Evolutionary conservation across 2,888 invertebrate species (phyloP), one percentile per base, ranked within the genome.

Genomic region (Ochlodes sylvanus): DNA sequence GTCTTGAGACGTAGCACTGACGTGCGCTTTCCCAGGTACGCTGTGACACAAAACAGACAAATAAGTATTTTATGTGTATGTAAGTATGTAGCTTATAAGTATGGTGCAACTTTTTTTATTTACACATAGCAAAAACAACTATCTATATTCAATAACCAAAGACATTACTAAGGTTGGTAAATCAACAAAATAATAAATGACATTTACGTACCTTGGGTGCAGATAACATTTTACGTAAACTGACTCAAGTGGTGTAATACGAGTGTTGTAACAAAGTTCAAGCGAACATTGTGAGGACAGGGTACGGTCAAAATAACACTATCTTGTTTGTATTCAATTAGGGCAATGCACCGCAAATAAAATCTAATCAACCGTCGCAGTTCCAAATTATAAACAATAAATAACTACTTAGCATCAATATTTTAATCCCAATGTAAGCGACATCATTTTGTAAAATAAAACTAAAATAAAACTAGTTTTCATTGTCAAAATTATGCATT

Each of bases 1-100:
- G 98, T 98, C 79, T 96, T 95, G 74, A 97, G 83, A 47, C 97
- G 95, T 38, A 96, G 88, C 38, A 95, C 94, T 0, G 97, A 97
- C 4, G 96, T 96, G 68, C 94, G 95, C 83, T 97, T 97, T 21
- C 97, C 97, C 80, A 97, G 86, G 86, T 95, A 96, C 6, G 95
- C 96, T 95, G 81, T 38, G 52, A 0, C 15, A 44, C 10, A 61
- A 34, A 27, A 21, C 14, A 0, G 32, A 27, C 7, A 27, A 60
- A 41, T 57, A 12, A 57, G 17, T 32, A 17, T 27, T 27, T 27
- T 27, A n/a, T n/a, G n/a, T n/a, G n/a, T n/a, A n/a, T n/a, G n/a
- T n/a, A n/a, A n/a, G n/a, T n/a, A n/a, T n/a, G n/a, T n/a, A n/a
- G n/a, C n/a, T n/a, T n/a, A n/a, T n/a, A n/a, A n/a, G n/a, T n/a